A percentile compares a stretch with the other conserved stretches of the same genome.
Conservation (phyloP, 1,140 invertebrate genomes). For the Atta texana region DNA sequence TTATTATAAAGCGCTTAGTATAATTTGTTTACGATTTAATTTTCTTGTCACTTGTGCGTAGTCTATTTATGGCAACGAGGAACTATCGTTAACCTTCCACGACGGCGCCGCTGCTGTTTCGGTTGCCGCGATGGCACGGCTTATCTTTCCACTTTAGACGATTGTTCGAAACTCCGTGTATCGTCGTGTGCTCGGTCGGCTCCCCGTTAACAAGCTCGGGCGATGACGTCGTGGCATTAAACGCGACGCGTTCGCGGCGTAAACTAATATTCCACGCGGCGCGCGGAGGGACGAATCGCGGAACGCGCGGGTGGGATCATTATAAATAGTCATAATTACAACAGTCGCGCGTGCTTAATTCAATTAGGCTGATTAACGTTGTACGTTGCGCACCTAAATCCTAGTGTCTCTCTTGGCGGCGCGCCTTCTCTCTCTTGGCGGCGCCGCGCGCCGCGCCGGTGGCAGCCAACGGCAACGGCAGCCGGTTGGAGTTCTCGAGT, state of each 20-base stretch:
- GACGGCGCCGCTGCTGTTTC: conserved; percentile 31
- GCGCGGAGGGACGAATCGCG: conserved; percentile 53
- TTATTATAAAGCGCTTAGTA: conserved; percentile 14
- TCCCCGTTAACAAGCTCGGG: conserved; percentile 43
- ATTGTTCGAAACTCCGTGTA: conserved; percentile 60
- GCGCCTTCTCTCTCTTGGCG: conserved; percentile 64
- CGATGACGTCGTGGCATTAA: conserved; percentile 66
- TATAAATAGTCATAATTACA: conserved; percentile 87
- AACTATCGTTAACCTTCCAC: conserved; percentile 59
- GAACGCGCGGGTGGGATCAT: conserved; percentile 80
- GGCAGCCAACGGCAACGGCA: conserved; percentile 55
- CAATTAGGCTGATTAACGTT: conserved; percentile 86
- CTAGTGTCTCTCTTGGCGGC: conserved; percentile 41
- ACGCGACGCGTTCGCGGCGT: conserved; percentile 69
- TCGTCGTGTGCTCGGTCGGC: conserved; percentile 31
- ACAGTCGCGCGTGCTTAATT: conserved; percentile 86
- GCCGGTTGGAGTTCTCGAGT: conserved; percentile 46
- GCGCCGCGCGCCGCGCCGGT: background rate
- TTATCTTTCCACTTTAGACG: conserved; percentile 55
- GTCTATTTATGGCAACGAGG: conserved; percentile 39
- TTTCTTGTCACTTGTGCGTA: background rate
- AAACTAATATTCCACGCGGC: conserved; percentile 72
- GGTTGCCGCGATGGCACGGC: conserved; percentile 29
- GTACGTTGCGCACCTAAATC: conserved; percentile 80
- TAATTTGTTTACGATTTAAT: conserved; percentile 40